These are phyloP conservation scores for Bombus difficillimus DNA, from an alignment of 1,140 invertebrate genomes.

Conservation along the genomic window DNA sequence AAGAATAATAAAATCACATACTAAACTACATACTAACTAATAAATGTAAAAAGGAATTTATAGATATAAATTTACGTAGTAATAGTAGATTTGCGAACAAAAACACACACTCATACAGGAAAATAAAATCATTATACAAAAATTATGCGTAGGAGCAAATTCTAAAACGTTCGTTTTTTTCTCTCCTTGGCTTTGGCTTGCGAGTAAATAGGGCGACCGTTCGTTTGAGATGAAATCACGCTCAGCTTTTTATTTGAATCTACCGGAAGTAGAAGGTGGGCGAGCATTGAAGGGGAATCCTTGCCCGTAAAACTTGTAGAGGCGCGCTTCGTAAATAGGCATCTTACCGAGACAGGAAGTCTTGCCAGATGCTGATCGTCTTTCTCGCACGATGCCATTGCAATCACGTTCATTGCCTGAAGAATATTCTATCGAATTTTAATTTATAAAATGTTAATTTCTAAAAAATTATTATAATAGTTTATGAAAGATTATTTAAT, in stretches of 20 bases:
- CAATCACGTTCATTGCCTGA: constrained; percentile 19
- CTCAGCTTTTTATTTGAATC: constrained; percentile 50
- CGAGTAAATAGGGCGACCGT: not conserved
- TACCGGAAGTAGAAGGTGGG: constrained; percentile 57
- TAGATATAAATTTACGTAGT: not conserved
- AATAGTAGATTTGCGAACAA: not conserved
- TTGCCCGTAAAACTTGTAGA: constrained; percentile 55
- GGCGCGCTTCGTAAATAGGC: constrained; percentile 61
- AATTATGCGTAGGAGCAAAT: no score
- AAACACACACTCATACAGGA: not conserved
- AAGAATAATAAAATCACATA: no score
- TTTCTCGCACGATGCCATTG: constrained; percentile 53
- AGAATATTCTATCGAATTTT: not conserved
- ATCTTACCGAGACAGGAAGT: constrained; percentile 54
- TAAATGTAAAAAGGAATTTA: no score
- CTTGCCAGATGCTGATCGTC: constrained; percentile 57
- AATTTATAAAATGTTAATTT: no score
- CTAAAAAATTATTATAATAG: no score
- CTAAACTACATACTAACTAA: no score
- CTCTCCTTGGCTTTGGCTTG: not conserved
- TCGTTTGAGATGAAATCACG: constrained; percentile 35
- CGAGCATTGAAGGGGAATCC: constrained; percentile 39
- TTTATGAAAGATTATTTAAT: no score
- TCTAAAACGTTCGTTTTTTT: not conserved
- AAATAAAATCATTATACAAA: not conserved